Base-by-base conservation (phyloP, 2,797 vertebrate genomes). In the Linurgus olivaceus region DNA sequence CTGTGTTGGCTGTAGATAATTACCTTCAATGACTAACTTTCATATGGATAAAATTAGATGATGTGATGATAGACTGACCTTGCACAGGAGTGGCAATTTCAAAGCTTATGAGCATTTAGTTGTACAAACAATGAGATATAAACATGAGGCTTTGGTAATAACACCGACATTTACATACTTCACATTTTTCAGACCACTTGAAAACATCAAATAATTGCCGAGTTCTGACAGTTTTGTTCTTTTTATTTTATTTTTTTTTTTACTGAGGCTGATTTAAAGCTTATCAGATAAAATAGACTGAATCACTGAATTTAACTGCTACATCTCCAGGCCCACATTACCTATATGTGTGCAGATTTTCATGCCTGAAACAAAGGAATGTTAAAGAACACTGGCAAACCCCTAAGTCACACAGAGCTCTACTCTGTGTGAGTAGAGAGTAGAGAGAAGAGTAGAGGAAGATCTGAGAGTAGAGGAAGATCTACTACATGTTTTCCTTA, bases 21-120 rank as follows among this genome's bases (percentile, higher is more conserved):
- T 92, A 58, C 55, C 55, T 91, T 67, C 12, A 1, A 82, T 93
- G 29, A 70, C 17, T 74, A 77, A 85, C 63, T 93, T 92, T 89
- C 72, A 71, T 81, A 84, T 7, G 45, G 63, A 76, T 74, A 85
- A 92, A 91, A 93, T 70, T 63, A 93, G 55, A 79, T 55, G 14
- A 73, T 76, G 47, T 38, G 80, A 51, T 73, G 62, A 79, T 35
- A 81, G 55, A 70, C 42, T 74, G 86, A 85, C 78, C 84, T 95
- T 82, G 40, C 24, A 55, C 23, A 59, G 25, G 11, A 80, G 42
- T 52, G 48, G 17, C 17, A 76, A 31, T 76, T 94, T 92, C 71
- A 82, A 48, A 77, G 28, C 26, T 29, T 83, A 8, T 50, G 52
- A 63, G 40, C 16, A 18, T 57, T 86, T 86, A 54, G 10, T 50